Evolutionary conservation across 92 coral and sea anemone species (phyloP), one percentile per base, ranked within the genome.

Genomic region (Hydrozoanthus gracilis): DNA sequence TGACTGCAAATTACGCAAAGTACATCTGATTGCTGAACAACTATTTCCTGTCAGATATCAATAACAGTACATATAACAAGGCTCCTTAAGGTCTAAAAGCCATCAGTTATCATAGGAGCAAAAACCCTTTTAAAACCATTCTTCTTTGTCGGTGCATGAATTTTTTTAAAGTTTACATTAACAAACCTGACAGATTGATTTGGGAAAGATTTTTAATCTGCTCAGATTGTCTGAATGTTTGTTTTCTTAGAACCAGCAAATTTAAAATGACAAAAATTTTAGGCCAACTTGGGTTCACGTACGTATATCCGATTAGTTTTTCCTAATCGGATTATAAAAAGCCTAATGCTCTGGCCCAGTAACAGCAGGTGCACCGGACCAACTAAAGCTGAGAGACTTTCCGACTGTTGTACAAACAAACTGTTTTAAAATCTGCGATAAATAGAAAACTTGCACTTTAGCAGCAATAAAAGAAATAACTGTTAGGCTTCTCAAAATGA

Each of bases 251-350:
- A 35, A 47, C 73, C 13, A 68, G 44, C 73, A 27, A 68, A 68
- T 7, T 10, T 68, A 27, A 68, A 68, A 27, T 68, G 48, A 35
- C 15, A 8, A 68, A 17, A 68, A 35, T 27, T 12, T 45, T 12
- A 6, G 71, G 71, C 8, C 44, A 66, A 6, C 39, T 27, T 27
- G 27, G 27, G 44, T n/a, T 66, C 71, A 66, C 27, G 35, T 66
- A 35, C 69, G 39, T 27, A 27, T 27, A 27, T 66, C 27, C 44
- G 35, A 66, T n/a, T 10, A 35, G 6, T 20, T 66, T 66, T 66
- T 66, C 10, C 71, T 66, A 66, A 66, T 66, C 71, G 71, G 71
- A 66, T 66, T 66, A 66, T 6, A 66, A 44, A n/a, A 66, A 66
- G 64, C 71, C 17, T 66, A 17, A 3, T 2, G 7, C 44, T 17